phyloP scores from a whole-genome alignment of 2,888 invertebrate genomes.

The Chrysolina oricalcia region DNA sequence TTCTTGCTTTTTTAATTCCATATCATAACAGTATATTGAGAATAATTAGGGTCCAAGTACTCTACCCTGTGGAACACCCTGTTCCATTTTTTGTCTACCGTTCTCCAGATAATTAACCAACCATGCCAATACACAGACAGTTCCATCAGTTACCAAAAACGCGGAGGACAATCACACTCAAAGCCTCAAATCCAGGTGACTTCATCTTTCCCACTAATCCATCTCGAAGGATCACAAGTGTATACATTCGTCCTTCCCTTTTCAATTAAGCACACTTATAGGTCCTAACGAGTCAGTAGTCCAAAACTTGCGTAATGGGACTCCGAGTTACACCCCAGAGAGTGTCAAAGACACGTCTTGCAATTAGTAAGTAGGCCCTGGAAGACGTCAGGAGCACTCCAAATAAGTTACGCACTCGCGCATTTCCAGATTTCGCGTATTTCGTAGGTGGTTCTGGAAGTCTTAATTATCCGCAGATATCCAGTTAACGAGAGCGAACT shows the following conservation, averaged over 20 bases:
- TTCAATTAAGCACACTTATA: constrained; percentile 35
- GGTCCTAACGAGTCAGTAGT: constrained; percentile 35
- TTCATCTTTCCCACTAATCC: too few species aligned
- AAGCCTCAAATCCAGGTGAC: not conserved
- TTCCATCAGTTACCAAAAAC: too few species aligned
- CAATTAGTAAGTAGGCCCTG: constrained; percentile 59
- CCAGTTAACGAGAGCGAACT: constrained; percentile 61
- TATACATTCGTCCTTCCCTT: constrained; percentile 22
- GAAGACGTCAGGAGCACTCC: constrained; percentile 59
- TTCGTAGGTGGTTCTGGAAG: constrained; percentile 48
- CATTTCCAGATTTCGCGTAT: constrained; percentile 45
- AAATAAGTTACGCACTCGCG: constrained; percentile 57
- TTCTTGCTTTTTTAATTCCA: too few species aligned
- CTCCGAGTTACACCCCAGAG: constrained; percentile 30
- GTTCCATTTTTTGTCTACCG: too few species aligned
- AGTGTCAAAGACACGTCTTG: constrained; percentile 62
- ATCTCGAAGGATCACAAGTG: not conserved
- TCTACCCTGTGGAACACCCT: too few species aligned
- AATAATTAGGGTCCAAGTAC: too few species aligned
- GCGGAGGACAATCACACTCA: not conserved
- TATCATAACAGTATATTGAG: too few species aligned
- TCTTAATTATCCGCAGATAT: constrained; percentile 63
- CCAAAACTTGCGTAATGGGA: constrained; percentile 50
- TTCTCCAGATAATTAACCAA: too few species aligned
- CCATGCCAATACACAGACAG: too few species aligned